Evolutionary conservation across 1,140 invertebrate genomes (phyloP).

Genomic region (Oryzaephilus surinamensis): DNA sequence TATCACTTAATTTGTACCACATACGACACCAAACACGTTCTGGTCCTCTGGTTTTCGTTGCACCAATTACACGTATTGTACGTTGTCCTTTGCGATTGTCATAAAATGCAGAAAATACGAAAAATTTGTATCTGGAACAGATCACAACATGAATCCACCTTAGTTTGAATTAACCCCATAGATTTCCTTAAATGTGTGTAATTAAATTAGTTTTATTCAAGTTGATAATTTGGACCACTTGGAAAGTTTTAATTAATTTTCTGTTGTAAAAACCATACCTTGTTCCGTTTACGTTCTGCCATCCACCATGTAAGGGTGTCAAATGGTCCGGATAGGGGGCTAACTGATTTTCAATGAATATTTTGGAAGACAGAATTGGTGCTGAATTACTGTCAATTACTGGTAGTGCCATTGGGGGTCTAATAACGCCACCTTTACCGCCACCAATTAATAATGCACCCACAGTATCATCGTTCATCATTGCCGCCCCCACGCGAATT

Average conservation of each 20-base stretch:
- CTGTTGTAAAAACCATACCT: conserved; percentile 25
- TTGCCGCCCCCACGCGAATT: conserved; percentile 28
- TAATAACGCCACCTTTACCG: conserved; percentile 26
- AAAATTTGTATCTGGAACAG: conserved; percentile 68
- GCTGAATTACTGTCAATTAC: conserved; percentile 17
- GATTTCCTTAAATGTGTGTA: not conserved
- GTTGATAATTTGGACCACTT: no score
- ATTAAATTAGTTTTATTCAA: no score
- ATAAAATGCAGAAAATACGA: conserved; percentile 82
- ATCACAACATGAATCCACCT: not conserved
- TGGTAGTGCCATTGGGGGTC: conserved; percentile 20
- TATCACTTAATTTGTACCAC: conserved; percentile 48
- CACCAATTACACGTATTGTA: conserved; percentile 71
- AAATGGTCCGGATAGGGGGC: conserved; percentile 39
- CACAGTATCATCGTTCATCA: conserved; percentile 14
- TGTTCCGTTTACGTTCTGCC: conserved; percentile 47
- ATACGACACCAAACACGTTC: conserved; percentile 81
- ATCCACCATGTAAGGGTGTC: conserved; percentile 40
- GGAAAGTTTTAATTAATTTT: no score
- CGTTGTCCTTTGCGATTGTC: conserved; percentile 61
- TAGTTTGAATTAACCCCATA: not conserved
- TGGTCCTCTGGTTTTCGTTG: conserved; percentile 69
- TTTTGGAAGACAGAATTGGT: conserved; percentile 19
- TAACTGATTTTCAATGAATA: conserved; percentile 35
- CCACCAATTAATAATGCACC: conserved; percentile 13